Evolutionary conservation across 2,797 vertebrate genomes (phyloP), one percentile per base, ranked within the genome.

Genomic region (Scolopax bukidnonensis): DNA sequence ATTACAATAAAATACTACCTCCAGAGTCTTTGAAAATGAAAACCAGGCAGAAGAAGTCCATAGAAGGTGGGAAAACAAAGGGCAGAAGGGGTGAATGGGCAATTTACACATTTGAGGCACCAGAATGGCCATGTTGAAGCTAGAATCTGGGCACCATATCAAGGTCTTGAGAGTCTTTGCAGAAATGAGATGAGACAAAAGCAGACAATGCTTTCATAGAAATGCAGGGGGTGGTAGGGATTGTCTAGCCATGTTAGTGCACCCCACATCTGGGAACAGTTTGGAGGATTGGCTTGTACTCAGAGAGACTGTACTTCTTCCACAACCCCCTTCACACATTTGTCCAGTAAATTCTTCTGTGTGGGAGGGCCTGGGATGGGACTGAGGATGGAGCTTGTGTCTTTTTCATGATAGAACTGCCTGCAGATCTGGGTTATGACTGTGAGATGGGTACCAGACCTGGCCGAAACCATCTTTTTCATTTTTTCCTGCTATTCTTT

Each of bases 1-100:
- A 90, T 90, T 95, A 89, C 65, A 82, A 78, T 95, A 84, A 96
- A 97, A 87, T 83, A 92, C 59, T 86, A 54, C 84, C 50, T 96
- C 36, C 45, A 53, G 68, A 85, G 64, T 53, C 12, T 68, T 61
- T 85, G 87, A 73, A 80, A 92, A 73, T 64, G 77, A 54, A 90
- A 95, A 14, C 6, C 53, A 89, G 48, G 65, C 41, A 59, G 17
- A 75, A 43, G 32, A 51, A 59, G 50, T 40, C 59, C 59, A 65
- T 48, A 32, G 59, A 75, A 80, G 54, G 59, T 85, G 43, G 12
- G 56, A 53, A 76, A 88, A 64, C 48, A 83, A 68, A 81, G 48
- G 27, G 17, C 69, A 78, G 57, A 48, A 67, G 61, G 9, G 67
- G 4, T 48, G 41, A 76, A 70, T 5, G 36, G 27, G 13, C 32